Base-by-base conservation (phyloP, 2,888 invertebrate genomes). In the Drosophila incognita region DNA sequence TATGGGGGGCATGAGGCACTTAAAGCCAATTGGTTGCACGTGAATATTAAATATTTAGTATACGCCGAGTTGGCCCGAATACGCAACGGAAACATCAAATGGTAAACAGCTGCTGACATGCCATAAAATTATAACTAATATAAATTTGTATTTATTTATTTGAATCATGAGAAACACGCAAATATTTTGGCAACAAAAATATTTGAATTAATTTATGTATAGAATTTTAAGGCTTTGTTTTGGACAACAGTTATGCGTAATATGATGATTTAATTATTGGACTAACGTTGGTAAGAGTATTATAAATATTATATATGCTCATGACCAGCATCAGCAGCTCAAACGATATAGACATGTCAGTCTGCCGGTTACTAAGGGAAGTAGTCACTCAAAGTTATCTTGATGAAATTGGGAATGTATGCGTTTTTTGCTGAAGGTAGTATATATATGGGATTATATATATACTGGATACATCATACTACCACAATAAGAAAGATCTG, bases 21-120 rank as follows among this genome's bases (percentile, higher is more conserved):
- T 49, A 18, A 10, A 38, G 38, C 53, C 56, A 70, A 75, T 63
- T 80, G 73, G 40, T 69, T 69, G 79, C 79, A 79, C 79, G 81
- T 80, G 79, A 73, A 76, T 63, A 38, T 49, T 52, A 11, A 21
- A 3, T 21, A 33, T 54, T 35, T 18, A 35, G 24, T 53, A 53
- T 53, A 53, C 18, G 53, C 21, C n/a, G 38, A 33, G 21, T 59
- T 59, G 27, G 76, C 53, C 62, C 73, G 76, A 65, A 69, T 79
- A 66, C 72, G 76, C 51, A 73, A 38, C n/a, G 18, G 18, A 54
- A 56, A 81, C 64, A 69, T 73, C 29, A 63, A 73, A 62, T 79
- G 68, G 40, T 60, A 67, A 70, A 77, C 88, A 88, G 86, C 83
- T 81, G 86, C 73, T 86, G 67, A 68, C 70, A 68, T 71, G 61